These are phyloP conservation scores for Salpingus planirostris DNA, from an alignment of 2,888 invertebrate species.

Conservation along the genomic window DNA sequence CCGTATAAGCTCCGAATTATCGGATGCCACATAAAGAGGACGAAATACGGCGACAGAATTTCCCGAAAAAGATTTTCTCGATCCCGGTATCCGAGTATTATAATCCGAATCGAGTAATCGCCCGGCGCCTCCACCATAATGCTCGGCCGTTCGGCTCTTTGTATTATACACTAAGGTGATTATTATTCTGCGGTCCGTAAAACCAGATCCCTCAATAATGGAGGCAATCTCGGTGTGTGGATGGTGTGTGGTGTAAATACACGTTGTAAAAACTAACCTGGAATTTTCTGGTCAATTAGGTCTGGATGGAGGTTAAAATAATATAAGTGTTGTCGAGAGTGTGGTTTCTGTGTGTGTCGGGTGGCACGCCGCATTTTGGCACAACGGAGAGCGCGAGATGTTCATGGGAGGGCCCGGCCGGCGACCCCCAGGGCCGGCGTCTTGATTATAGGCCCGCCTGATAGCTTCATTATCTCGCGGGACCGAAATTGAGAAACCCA, in stretches of 20 bases:
- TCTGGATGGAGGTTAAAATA: constrained; percentile 16
- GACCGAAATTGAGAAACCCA: too few relatives aligned
- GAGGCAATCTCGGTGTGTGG: constrained; percentile 5
- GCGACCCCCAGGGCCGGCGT: constrained; percentile 26
- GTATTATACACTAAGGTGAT: too few relatives aligned
- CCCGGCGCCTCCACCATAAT: too few relatives aligned
- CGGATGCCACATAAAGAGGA: constrained; percentile 6
- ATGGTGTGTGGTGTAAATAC: constrained; percentile 8
- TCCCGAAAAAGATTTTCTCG: too few relatives aligned
- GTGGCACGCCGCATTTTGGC: constrained; percentile 15
- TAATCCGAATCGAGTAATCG: too few relatives aligned
- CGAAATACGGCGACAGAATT: too few relatives aligned
- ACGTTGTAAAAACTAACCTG: constrained; percentile 18
- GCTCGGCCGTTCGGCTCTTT: too few relatives aligned
- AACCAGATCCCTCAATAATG: constrained; percentile 5
- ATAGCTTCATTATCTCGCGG: constrained; percentile 36
- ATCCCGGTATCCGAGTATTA: too few relatives aligned
- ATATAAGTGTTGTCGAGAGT: constrained; percentile 14
- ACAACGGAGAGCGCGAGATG: constrained; percentile 17
- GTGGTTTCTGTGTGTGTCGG: constrained; percentile 17
- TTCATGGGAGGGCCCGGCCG: constrained; percentile 19
- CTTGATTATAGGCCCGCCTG: constrained; percentile 35
- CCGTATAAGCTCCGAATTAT: constrained; percentile 10
- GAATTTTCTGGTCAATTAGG: constrained; percentile 25
- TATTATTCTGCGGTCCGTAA: too few relatives aligned